These are phyloP conservation scores for Apis dorsata DNA, from an alignment of 1,140 invertebrate species.

Conservation along the genomic window DNA sequence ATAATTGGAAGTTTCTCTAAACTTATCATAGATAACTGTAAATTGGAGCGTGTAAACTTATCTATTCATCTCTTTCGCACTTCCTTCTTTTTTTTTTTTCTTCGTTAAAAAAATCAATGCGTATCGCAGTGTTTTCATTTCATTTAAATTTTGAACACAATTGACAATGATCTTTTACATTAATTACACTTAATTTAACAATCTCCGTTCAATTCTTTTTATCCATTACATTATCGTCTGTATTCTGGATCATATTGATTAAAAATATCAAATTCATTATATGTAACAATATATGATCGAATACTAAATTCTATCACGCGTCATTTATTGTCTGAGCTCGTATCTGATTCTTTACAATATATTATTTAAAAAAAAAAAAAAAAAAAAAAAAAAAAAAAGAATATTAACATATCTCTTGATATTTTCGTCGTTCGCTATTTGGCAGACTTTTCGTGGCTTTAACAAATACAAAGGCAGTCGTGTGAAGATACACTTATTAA, in stretches of 20 bases:
- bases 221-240: slow-evolving; percentile 11
- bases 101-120: slow-evolving; percentile 67
- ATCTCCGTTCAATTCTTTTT: slow-evolving; percentile 15
- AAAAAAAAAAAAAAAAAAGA: not conserved
- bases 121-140: slow-evolving; percentile 62
- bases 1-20: slow-evolving; percentile 70
- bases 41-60: slow-evolving; percentile 65
- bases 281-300: not conserved
- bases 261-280: slow-evolving; percentile 16
- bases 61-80: slow-evolving; percentile 40
- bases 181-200: slow-evolving; percentile 35
- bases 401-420: slow-evolving; percentile 49
- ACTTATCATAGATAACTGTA: slow-evolving; percentile 71
- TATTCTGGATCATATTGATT: not conserved
- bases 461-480: slow-evolving; percentile 53
- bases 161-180: slow-evolving; percentile 1
- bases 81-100: slow-evolving; percentile 21
- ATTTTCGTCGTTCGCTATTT: slow-evolving; percentile 51
- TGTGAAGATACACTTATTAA: slow-evolving; percentile 53
- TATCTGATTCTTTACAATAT: slow-evolving; percentile 32
- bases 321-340: slow-evolving; percentile 22
- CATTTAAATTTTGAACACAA: slow-evolving; percentile 59
- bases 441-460: slow-evolving; percentile 47
- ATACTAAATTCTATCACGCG: not conserved
- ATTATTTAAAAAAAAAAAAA: slow-evolving; percentile 36